phyloP scores from a whole-genome alignment of 2,888 invertebrate genomes.

The Gandaritis pyraliata region DNA sequence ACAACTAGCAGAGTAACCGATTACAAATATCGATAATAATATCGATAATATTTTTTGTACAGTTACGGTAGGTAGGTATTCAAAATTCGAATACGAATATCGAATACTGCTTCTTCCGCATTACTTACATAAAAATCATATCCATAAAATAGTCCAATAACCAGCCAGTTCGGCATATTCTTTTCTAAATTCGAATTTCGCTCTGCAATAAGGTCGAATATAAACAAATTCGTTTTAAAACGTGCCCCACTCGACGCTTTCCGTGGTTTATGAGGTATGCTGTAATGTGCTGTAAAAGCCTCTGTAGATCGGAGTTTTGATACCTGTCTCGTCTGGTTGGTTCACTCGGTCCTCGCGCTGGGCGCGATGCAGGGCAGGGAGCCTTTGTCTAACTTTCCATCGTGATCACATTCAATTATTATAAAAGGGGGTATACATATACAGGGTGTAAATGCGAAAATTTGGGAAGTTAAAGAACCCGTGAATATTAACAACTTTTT shows the following conservation, averaged over 20 bases:
- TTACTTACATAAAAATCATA: not conserved
- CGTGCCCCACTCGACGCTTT: slow-evolving; percentile 11
- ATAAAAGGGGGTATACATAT: too few relatives aligned
- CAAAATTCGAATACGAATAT: too few relatives aligned
- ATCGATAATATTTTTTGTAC: too few relatives aligned
- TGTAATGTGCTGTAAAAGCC: slow-evolving; percentile 31
- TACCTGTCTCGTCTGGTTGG: slow-evolving; percentile 14
- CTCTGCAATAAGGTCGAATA: slow-evolving; percentile 11
- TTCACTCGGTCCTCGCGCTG: not conserved
- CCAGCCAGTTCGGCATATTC: not conserved
- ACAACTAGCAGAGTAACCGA: too few relatives aligned
- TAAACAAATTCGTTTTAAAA: slow-evolving; percentile 7
- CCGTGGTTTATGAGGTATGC: slow-evolving; percentile 27
- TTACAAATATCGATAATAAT: too few relatives aligned
- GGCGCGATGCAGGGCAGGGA: not conserved
- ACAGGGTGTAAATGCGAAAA: too few relatives aligned
- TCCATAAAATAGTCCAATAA: not conserved
- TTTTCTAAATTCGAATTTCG: not conserved
- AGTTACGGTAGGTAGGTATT: too few relatives aligned
- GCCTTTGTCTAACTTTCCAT: slow-evolving; percentile 3
- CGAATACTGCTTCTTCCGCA: too few relatives aligned
- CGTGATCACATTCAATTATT: not conserved
- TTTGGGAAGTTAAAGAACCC: too few relatives aligned
- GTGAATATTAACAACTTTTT: too few relatives aligned
- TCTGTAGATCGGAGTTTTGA: slow-evolving; percentile 22